phyloP scores from a whole-genome alignment of 2,888 invertebrate genomes.

The Sympetrum striolatum region DNA sequence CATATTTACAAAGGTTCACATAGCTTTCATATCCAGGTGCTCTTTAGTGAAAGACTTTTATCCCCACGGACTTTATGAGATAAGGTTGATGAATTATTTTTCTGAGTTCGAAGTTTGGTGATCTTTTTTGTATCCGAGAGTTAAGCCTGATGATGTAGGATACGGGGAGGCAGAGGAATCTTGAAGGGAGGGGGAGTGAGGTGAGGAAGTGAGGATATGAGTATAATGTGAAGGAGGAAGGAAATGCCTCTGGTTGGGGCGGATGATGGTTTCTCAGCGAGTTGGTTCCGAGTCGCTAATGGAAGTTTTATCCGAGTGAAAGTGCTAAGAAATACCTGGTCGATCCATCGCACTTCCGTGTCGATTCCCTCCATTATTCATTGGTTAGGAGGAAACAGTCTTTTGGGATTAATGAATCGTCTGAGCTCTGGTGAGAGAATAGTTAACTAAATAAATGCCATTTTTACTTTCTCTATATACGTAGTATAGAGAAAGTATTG shows the following conservation, averaged over 20 bases:
- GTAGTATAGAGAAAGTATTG: too few species aligned
- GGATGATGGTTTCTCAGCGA: background rate
- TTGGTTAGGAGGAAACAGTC: too few species aligned
- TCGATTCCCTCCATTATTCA: too few species aligned
- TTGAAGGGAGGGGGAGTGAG: background rate
- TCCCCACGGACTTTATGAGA: background rate
- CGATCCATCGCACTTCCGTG: too few species aligned
- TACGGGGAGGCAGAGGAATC: background rate
- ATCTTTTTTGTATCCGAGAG: constrained; percentile 1
- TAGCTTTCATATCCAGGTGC: too few species aligned
- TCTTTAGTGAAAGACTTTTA: background rate
- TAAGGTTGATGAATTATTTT: background rate
- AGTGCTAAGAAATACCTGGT: background rate
- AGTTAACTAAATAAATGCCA: too few species aligned
- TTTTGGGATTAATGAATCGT: too few species aligned
- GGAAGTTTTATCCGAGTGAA: constrained; percentile 2
- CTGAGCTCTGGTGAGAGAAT: too few species aligned
- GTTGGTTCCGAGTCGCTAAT: background rate
- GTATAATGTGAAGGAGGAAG: background rate
- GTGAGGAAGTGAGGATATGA: background rate
- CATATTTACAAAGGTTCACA: too few species aligned
- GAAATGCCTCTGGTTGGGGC: background rate
- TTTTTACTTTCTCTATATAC: too few species aligned
- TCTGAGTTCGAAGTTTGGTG: background rate
- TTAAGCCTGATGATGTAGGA: background rate